Percentiles rank a stretch among this genome's conserved stretches.
These are phyloP conservation scores for Amiota communis DNA, from an alignment of 2,888 invertebrate species.

Conservation along the genomic window DNA sequence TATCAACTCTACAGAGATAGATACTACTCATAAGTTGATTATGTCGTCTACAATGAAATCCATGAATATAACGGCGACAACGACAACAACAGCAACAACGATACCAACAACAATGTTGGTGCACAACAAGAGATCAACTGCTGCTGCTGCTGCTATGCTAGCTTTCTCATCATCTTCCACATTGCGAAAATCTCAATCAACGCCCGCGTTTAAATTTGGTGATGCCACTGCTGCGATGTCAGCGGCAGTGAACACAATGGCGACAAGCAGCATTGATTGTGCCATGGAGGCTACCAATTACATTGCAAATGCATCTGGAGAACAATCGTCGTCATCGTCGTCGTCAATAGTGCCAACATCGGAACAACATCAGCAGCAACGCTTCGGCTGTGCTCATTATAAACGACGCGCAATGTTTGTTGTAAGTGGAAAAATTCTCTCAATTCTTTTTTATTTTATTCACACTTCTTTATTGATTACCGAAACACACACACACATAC, in stretches of 20 bases:
- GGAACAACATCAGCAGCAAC: conserved; percentile 38
- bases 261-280: conserved; percentile 32
- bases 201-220: conserved; percentile 52
- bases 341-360: conserved; percentile 30
- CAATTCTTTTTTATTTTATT: background rate
- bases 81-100: conserved; percentile 31
- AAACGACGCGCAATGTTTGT: conserved; percentile 89
- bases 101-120: conserved; percentile 26
- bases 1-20: conserved; percentile 33
- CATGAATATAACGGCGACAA: conserved; percentile 32
- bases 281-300: conserved; percentile 47
- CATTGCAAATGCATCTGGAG: conserved; percentile 21
- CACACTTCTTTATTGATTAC: too few species aligned
- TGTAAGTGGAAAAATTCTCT: conserved; percentile 75
- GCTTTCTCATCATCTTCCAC: conserved; percentile 29
- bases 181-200: conserved; percentile 60
- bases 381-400: conserved; percentile 85
- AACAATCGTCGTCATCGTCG: too few species aligned
- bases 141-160: background rate
- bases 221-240: conserved; percentile 29
- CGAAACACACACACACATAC: too few species aligned
- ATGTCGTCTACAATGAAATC: conserved; percentile 48
- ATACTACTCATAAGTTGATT: conserved; percentile 52
- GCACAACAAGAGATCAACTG: conserved; percentile 10
- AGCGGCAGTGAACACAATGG: conserved; percentile 27